Evolutionary conservation across 2,888 invertebrate genomes (phyloP), one percentile per base, ranked within the genome.

Genomic region (Pristionchus maxplancki): DNA sequence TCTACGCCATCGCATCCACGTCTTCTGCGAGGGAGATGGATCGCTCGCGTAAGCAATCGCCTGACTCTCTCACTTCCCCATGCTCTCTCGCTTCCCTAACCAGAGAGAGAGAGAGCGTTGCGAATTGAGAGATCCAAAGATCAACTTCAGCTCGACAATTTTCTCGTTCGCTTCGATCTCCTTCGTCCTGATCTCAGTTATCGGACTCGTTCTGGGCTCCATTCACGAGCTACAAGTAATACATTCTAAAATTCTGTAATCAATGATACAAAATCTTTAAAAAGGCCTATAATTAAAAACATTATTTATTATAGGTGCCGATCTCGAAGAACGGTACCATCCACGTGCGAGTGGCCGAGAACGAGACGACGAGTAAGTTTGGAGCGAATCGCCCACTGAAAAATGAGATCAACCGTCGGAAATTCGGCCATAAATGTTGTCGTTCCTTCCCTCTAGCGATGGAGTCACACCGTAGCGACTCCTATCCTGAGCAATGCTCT

Each of bases 111-210:
- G n/a, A n/a, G n/a, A n/a, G n/a, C n/a, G 48, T 1, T 8, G 20
- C 1, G 53, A 71, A 0, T 71, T n/a, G 15, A 44, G 11, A 34
- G 74, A 78, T 44, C 74, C n/a, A n/a, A n/a, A n/a, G n/a, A n/a
- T n/a, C n/a, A n/a, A 1, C 8, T 37, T 71, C 28, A 78, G 78
- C 20, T 94, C 93, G 8, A 92, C 92, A 13, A 84, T 93, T 34
- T 94, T 94, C 90, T 93, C 93, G 4, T 91, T 92, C 81, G 90
- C 92, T 78, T 92, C 92, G 84, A 94, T 94, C 82, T 91, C 91
- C 48, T 94, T 94, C 90, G 94, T 94, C 0, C 89, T 94, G 6
- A 91, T 93, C 84, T 93, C 93, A 28, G 93, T 94, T 17, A 90
- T 93, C 48, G 94, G 93, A 40, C 90, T 94, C 37, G 92, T 94